Conservation (phyloP, 1,140 invertebrate species). For the Lordiphosa stackelbergi region DNA sequence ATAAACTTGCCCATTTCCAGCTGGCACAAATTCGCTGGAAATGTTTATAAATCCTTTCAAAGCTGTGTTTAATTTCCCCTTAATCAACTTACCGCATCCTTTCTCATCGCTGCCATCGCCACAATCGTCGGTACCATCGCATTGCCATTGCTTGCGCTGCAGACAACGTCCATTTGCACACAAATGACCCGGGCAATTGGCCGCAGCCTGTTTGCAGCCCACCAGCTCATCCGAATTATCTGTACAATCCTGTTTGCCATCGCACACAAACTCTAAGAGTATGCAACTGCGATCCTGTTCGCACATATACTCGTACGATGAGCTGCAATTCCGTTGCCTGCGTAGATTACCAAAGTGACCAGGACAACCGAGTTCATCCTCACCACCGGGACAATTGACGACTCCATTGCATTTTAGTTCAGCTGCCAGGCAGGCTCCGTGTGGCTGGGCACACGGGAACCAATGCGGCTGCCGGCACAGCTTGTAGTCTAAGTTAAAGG, state of each 20-base stretch:
- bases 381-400: constrained; percentile 79
- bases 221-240: constrained; percentile 86
- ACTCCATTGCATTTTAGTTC: constrained; percentile 77
- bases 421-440: constrained; percentile 76
- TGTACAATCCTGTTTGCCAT: constrained; percentile 86
- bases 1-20: constrained; percentile 54
- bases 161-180: constrained; percentile 66
- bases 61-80: no score
- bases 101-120: constrained; percentile 82
- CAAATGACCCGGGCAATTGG: constrained; percentile 58
- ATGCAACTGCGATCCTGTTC: constrained; percentile 82
- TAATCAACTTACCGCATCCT: constrained; percentile 79
- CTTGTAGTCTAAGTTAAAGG: constrained; percentile 44
- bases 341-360: constrained; percentile 5
- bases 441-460: constrained; percentile 64
- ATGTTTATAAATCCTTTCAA: no score
- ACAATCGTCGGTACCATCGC: constrained; percentile 80
- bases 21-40: constrained; percentile 35
- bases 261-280: constrained; percentile 82
- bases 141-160: constrained; percentile 55
- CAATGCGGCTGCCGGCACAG: constrained; percentile 68
- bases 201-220: constrained; percentile 76
- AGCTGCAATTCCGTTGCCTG: constrained; percentile 72
- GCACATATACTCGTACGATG: constrained; percentile 79
- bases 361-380: constrained; percentile 77